Evolutionary conservation across 1,140 invertebrate genomes (phyloP), one percentile per base, ranked within the genome.

Genomic region (Platyscapa corneri): DNA sequence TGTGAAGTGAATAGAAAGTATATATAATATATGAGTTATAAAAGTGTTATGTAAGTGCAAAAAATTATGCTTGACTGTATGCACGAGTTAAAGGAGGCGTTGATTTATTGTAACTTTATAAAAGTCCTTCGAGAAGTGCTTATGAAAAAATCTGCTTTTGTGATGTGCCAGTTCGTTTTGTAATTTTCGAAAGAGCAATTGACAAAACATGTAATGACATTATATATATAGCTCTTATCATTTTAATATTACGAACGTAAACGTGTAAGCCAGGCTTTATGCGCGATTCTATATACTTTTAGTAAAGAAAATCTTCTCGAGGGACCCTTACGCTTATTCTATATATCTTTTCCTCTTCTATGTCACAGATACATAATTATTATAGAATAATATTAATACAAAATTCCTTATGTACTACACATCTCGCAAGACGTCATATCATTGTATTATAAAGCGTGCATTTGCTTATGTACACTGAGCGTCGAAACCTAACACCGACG

Each of bases 1-100:
- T 18, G 34, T 27, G 60, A 56, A 79, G 27, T 49, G 27, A 42
- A 86, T 86, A 83, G 75, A 86, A 86, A 86, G 85, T 86, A 82
- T 86, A 78, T 78, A 83, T 30, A 72, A 60, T 79, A 86, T 82
- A 70, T 39, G 60, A 82, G 60, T 70, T 86, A 86, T 83, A 86
- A 78, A 76, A 37, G 74, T 82, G 85, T 86, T 83, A 86, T 83
- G 46, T 86, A 78, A 82, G 80, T 82, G 79, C 84, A 82, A 83
- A 67, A 30, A 64, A 85, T 81, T 65, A 79, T 74, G 79, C 78
- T 81, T 81, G 70, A 30, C 14, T 67, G 30, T 81, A 81, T 75
- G 56, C 70, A 64, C 46, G 39, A 64, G 14, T 85, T 81, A 64
- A 65, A 76, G n/a, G 27, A 37, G 8, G 30, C 20, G 34, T 77